Evolutionary conservation across 2,113 vertebrate genomes (phyloP).

Genomic region (Cyanoramphus novaezelandiae): DNA sequence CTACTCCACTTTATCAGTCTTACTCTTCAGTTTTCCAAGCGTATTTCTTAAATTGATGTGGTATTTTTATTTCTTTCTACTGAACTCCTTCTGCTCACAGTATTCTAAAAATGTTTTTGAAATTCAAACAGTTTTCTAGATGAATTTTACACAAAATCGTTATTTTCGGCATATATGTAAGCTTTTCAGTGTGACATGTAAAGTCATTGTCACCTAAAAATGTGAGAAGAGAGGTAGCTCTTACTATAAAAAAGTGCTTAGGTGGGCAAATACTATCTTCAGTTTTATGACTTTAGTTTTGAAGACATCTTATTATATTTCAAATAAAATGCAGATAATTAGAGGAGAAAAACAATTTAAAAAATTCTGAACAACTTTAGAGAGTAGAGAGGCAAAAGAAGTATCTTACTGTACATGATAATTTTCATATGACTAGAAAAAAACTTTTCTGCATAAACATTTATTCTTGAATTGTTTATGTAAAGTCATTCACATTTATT

Average conservation of each 20-base stretch:
- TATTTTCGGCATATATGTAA: background rate
- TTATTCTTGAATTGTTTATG: background rate
- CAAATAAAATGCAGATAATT: background rate
- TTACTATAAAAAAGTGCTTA: background rate
- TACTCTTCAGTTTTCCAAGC: background rate
- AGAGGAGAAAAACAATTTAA: background rate
- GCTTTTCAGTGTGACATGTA: background rate
- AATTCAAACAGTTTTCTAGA: background rate
- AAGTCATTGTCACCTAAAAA: background rate
- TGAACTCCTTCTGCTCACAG: background rate
- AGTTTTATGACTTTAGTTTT: slow-evolving; percentile 2
- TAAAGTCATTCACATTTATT: background rate
- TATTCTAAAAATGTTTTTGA: background rate
- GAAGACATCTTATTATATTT: background rate
- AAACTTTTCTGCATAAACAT: background rate
- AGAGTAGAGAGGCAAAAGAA: background rate
- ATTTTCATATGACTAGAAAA: background rate
- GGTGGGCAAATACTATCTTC: background rate
- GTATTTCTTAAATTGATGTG: background rate
- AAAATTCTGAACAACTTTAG: background rate
- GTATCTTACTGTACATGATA: background rate
- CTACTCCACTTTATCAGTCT: background rate
- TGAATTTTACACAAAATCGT: background rate
- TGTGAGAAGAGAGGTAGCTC: background rate
- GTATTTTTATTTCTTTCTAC: background rate